A percentile compares a stretch with the other conserved stretches of the same genome.
Evolutionary conservation across 2,888 invertebrate species (phyloP).

Genomic region (Pyralis farinalis): DNA sequence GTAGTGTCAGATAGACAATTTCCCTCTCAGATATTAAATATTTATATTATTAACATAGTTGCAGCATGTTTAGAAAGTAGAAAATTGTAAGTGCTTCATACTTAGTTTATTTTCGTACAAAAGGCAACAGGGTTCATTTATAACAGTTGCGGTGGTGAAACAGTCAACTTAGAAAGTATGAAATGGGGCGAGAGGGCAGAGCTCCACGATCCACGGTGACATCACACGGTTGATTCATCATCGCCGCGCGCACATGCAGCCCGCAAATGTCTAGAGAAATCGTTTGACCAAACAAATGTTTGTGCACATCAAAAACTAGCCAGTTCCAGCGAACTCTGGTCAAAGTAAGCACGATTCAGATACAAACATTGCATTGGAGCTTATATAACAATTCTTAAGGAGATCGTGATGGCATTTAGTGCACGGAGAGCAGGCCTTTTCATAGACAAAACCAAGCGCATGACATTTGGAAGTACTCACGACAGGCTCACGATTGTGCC

Average conservation of each 20-base stretch:
- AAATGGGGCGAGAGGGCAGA: conserved; percentile 37
- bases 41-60: no score
- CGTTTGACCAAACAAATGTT: conserved; percentile 11
- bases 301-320: not conserved
- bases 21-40: no score
- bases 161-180: conserved; percentile 39
- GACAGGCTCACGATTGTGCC: conserved; percentile 36
- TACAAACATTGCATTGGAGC: conserved; percentile 5
- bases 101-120: not conserved
- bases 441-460: conserved; percentile 38
- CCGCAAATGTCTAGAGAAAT: conserved; percentile 23
- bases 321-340: no score
- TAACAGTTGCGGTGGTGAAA: conserved; percentile 26
- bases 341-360: conserved; percentile 4
- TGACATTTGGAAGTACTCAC: conserved; percentile 57
- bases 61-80: no score
- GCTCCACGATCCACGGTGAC: conserved; percentile 24
- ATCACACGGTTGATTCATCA: conserved; percentile 35
- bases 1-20: no score
- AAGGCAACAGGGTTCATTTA: conserved; percentile 21
- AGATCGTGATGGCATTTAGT: conserved; percentile 65
- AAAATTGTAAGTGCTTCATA: no score
- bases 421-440: conserved; percentile 51
- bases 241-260: conserved; percentile 18
- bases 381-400: conserved; percentile 46